These are phyloP conservation scores for Cerceris rybyensis DNA, from an alignment of 2,888 invertebrate genomes.

Conservation along the genomic window DNA sequence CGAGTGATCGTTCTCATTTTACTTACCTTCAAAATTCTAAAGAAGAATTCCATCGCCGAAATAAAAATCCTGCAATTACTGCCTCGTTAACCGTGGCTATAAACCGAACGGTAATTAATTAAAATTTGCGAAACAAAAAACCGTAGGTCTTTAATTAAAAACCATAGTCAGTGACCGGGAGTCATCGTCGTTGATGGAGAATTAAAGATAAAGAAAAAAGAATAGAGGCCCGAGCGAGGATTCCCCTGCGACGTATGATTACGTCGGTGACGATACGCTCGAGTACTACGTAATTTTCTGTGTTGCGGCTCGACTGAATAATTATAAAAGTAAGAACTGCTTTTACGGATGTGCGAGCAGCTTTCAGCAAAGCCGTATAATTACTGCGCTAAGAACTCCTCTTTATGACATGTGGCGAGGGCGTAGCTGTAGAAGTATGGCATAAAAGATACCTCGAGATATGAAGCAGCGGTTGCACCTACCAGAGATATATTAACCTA, in stretches of 20 bases:
- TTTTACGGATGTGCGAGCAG: constrained; percentile 49
- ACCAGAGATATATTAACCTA: constrained; percentile 50
- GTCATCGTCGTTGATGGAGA: neutral
- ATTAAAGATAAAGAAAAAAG: constrained; percentile 28
- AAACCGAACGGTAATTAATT: too few relatives aligned
- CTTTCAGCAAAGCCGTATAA: constrained; percentile 48
- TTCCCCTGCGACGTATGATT: constrained; percentile 41
- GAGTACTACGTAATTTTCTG: constrained; percentile 39
- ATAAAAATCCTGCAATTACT: neutral
- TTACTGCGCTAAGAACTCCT: constrained; percentile 52
- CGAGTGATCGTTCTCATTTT: neutral
- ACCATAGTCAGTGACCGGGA: constrained; percentile 41
- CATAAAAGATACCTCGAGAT: constrained; percentile 45
- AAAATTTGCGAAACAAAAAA: too few relatives aligned
- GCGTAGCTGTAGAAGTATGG: constrained; percentile 1
- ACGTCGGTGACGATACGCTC: constrained; percentile 42
- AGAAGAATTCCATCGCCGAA: neutral
- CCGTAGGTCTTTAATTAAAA: neutral
- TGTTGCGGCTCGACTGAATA: constrained; percentile 47
- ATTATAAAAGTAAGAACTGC: constrained; percentile 57
- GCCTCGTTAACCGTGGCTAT: neutral
- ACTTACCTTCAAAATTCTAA: neutral
- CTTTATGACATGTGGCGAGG: constrained; percentile 41
- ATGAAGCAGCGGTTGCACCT: constrained; percentile 23
- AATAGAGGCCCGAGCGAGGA: constrained; percentile 32